phyloP scores from a whole-genome alignment of 1,140 invertebrate species.

The Penaeus chinensis region DNA sequence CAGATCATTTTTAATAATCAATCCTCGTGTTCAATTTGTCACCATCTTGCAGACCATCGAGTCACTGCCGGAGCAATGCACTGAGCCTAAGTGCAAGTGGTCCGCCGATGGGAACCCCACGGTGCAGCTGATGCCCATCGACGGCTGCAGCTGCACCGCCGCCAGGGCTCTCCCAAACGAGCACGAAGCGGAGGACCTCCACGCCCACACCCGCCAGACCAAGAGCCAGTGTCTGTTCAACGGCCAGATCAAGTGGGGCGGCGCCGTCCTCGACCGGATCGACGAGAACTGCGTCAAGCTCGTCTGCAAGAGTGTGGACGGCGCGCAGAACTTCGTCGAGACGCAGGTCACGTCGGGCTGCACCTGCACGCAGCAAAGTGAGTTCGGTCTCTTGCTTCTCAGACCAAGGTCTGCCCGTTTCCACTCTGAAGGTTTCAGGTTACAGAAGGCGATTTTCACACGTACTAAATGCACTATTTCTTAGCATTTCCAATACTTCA shows the following conservation, averaged over 20 bases:
- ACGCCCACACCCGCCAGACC: background rate
- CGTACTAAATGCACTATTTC: too few relatives aligned
- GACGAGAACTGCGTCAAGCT: slow-evolving; percentile 3
- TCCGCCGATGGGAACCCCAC: background rate
- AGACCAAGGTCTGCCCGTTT: too few relatives aligned
- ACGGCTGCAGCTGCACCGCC: background rate
- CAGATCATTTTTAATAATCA: too few relatives aligned
- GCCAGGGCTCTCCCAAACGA: background rate
- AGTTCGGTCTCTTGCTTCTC: too few relatives aligned
- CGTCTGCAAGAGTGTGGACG: background rate
- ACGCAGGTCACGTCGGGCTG: background rate
- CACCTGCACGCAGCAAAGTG: background rate
- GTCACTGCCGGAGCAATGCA: background rate
- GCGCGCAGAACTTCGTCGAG: background rate
- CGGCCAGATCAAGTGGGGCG: background rate
- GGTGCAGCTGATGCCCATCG: background rate
- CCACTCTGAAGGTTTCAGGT: too few relatives aligned
- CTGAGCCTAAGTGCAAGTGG: slow-evolving; percentile 4
- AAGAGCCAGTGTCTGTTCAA: slow-evolving; percentile 10
- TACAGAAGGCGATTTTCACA: too few relatives aligned
- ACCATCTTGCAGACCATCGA: background rate
- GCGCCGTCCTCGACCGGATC: background rate
- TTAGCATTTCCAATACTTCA: too few relatives aligned
- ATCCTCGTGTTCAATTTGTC: background rate
- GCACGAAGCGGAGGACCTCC: background rate